Evolutionary conservation across 2,797 vertebrate genomes (phyloP).

Genomic region (Notamacropus eugenii): DNA sequence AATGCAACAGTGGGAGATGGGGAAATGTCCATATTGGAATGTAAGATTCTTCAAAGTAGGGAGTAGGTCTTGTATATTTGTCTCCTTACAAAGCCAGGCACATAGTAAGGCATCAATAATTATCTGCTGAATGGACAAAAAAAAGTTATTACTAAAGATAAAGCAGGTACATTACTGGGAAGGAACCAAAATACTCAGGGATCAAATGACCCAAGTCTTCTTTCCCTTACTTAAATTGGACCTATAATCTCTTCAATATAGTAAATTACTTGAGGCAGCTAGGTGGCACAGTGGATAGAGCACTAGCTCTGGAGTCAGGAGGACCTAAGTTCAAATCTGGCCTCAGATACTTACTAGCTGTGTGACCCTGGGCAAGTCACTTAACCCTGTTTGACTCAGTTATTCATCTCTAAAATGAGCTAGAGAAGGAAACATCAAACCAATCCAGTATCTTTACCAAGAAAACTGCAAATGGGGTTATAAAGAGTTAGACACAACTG

Average conservation of each 20-base stretch:
- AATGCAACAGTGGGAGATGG: not conserved
- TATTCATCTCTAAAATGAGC: not conserved
- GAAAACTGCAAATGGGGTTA: not conserved
- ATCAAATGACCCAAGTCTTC: not conserved
- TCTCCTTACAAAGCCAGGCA: not conserved
- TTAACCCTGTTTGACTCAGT: not conserved
- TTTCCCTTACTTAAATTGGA: not conserved
- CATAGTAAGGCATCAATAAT: not conserved
- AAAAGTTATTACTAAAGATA: not conserved
- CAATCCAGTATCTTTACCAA: not conserved
- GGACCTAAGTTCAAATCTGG: not conserved
- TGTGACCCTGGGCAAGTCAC: not conserved
- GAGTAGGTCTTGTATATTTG: not conserved
- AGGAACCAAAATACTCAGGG: not conserved
- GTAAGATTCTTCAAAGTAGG: not conserved
- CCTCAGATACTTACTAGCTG: not conserved
- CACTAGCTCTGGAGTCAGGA: not conserved
- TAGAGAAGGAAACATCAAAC: not conserved
- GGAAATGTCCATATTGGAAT: not conserved
- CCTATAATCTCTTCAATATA: not conserved
- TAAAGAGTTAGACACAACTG: not conserved
- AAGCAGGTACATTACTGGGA: not conserved
- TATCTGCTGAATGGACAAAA: not conserved
- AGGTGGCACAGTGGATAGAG: not conserved
- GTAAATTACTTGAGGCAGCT: not conserved